Conservation (phyloP, 2,797 vertebrate genomes). For the Taeniopygia guttata region DNA sequence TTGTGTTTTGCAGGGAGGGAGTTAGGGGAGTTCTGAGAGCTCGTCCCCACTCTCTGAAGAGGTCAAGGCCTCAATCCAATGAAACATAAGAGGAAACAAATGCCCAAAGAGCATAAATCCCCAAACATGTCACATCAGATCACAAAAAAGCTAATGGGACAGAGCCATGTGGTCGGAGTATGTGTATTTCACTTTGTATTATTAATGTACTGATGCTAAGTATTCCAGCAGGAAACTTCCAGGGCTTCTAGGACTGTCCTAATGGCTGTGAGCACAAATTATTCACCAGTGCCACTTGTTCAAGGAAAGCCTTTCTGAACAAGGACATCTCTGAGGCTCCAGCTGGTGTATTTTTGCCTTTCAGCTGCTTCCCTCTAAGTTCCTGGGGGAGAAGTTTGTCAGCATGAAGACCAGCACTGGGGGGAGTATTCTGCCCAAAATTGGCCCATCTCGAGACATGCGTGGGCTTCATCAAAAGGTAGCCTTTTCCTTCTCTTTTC, state of each 20-base stretch:
- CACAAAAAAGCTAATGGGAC: background rate
- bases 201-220: constrained; percentile 33
- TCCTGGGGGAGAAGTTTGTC: fast-evolving
- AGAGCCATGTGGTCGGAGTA: background rate
- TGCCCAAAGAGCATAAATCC: background rate
- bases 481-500: background rate
- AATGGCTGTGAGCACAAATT: constrained; percentile 11
- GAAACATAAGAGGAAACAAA: background rate
- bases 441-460: constrained; percentile 48
- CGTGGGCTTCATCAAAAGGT: constrained; percentile 76
- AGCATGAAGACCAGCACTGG: fast-evolving
- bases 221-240: constrained; percentile 52
- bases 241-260: background rate
- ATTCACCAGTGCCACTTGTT: background rate
- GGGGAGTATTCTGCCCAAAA: fast-evolving
- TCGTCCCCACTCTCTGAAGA: background rate
- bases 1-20: background rate
- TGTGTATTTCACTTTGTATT: background rate
- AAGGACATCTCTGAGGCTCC: background rate
- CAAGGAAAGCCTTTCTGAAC: background rate
- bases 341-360: background rate
- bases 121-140: background rate
- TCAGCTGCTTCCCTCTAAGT: background rate
- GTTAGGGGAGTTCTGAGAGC: background rate
- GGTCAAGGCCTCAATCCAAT: background rate